Evolutionary conservation across 2,797 vertebrate genomes (phyloP).

Genomic region (Perodicticus potto): DNA sequence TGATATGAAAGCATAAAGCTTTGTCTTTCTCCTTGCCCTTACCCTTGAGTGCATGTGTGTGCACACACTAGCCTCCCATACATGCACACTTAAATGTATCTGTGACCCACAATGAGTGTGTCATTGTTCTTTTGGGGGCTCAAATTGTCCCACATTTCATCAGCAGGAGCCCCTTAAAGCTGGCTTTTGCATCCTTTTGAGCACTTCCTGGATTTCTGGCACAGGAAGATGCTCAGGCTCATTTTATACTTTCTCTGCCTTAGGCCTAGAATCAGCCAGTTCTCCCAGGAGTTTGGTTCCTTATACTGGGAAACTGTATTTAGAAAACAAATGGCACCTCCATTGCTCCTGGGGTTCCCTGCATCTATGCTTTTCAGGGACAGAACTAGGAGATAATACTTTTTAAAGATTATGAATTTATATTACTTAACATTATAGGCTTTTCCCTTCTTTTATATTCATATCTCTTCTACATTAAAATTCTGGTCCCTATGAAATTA

Average conservation of each 20-base stretch:
- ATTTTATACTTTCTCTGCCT: background rate
- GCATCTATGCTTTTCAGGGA: background rate
- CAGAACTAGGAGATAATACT: background rate
- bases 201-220: background rate
- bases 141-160: background rate
- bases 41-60: background rate
- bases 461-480: background rate
- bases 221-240: background rate
- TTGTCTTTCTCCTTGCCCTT: background rate
- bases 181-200: background rate
- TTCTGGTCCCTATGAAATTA: background rate
- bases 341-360: background rate
- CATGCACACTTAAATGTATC: background rate
- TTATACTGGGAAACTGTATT: background rate
- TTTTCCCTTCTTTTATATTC: background rate
- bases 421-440: background rate
- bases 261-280: background rate
- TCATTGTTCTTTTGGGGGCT: slow-evolving; percentile 24
- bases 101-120: background rate
- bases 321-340: background rate
- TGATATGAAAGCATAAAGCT: background rate
- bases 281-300: background rate
- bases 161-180: background rate
- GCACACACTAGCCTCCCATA: background rate
- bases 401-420: slow-evolving; percentile 10